Conservation (phyloP, 2,113 vertebrate genomes). For the Picathartes gymnocephalus region DNA sequence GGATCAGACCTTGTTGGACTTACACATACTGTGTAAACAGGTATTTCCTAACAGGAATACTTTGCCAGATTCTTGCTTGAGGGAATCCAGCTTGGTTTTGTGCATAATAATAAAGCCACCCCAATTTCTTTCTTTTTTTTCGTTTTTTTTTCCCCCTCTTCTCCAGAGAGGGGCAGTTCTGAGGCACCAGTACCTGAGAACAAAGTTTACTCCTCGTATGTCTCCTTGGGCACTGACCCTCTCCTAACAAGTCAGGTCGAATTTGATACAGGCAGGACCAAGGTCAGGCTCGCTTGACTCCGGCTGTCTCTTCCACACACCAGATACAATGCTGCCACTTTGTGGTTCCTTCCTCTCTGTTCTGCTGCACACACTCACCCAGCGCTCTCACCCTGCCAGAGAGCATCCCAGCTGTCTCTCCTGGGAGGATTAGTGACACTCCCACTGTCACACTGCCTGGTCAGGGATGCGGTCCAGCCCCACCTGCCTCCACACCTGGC, state of each 20-base stretch:
- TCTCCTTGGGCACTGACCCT: neutral
- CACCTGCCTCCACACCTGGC: neutral
- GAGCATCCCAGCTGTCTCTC: neutral
- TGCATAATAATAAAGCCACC: neutral
- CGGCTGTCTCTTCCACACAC: neutral
- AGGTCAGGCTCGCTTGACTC: slow-evolving; percentile 29
- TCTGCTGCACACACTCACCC: neutral
- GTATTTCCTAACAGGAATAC: neutral
- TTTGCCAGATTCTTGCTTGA: neutral
- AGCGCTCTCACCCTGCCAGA: neutral
- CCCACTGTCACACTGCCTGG: rapidly evolving
- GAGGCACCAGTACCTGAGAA: neutral
- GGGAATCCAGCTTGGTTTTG: neutral
- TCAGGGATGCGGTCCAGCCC: rapidly evolving
- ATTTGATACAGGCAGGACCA: neutral
- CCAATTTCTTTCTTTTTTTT: neutral
- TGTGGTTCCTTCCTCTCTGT: slow-evolving; percentile 44
- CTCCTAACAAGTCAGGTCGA: neutral
- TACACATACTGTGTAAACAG: neutral
- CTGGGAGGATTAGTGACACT: neutral
- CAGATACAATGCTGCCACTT: slow-evolving; percentile 69
- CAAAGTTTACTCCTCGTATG: neutral
- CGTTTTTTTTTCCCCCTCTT: neutral
- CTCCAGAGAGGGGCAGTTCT: neutral
- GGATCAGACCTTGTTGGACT: neutral